A percentile compares a stretch with the other conserved stretches of the same genome.
These are phyloP conservation scores for Malthinus flaveolus DNA, from an alignment of 2,888 invertebrate species.

Conservation along the genomic window DNA sequence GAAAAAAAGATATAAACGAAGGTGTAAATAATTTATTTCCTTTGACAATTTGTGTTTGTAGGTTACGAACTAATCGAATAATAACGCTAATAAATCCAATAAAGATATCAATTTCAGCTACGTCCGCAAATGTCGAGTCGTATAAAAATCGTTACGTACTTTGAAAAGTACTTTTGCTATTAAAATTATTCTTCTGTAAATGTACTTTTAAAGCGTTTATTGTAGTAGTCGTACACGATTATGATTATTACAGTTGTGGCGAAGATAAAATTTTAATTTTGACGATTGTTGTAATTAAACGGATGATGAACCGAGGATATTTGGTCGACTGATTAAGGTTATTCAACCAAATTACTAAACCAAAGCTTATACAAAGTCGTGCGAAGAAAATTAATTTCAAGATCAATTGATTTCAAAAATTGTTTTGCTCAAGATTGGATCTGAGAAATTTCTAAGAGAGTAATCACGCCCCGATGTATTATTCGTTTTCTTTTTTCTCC, in stretches of 20 bases:
- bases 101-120: slow-evolving; percentile 8
- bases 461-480: no score
- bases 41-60: slow-evolving; percentile 5
- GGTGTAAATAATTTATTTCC: slow-evolving; percentile 10
- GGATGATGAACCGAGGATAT: slow-evolving; percentile 25
- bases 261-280: slow-evolving; percentile 21
- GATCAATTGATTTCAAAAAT: no score
- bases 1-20: background rate
- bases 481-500: no score
- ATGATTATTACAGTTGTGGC: no score
- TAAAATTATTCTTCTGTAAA: no score
- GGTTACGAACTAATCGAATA: slow-evolving; percentile 12
- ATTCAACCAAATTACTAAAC: slow-evolving; percentile 19
- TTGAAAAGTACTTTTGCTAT: no score
- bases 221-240: no score
- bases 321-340: slow-evolving; percentile 25
- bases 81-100: slow-evolving; percentile 9
- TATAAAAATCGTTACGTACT: background rate
- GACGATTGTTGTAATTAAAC: slow-evolving; percentile 21
- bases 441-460: no score
- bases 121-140: slow-evolving; percentile 1
- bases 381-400: no score
- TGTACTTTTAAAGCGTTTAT: no score
- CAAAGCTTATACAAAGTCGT: background rate
- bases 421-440: no score